phyloP scores from a whole-genome alignment of 2,888 invertebrate genomes.

The Latheticus oryzae region DNA sequence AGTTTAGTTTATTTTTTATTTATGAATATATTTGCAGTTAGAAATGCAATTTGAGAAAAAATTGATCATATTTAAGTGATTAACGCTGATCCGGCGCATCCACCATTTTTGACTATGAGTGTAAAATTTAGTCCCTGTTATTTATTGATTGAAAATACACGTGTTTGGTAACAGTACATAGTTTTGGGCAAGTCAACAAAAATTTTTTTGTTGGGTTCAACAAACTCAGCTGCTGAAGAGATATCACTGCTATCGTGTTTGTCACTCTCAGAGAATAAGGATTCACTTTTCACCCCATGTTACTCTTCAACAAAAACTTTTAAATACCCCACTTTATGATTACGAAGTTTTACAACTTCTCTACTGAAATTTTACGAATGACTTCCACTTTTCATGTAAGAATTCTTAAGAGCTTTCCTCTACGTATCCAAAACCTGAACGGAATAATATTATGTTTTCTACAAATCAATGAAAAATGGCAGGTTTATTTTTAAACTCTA shows the following conservation, averaged over 20 bases:
- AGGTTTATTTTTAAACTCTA: no score
- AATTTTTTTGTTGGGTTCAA: conserved; percentile 6
- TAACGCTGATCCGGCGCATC: conserved; percentile 17
- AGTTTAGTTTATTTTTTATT: no score
- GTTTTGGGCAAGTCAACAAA: no score
- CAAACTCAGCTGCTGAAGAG: conserved; percentile 6
- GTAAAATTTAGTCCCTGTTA: background rate
- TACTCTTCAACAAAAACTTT: conserved; percentile 16
- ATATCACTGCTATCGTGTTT: no score
- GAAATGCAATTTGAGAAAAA: no score
- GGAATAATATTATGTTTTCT: background rate
- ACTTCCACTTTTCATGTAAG: conserved; percentile 14
- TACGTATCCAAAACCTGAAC: conserved; percentile 2
- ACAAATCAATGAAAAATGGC: no score
- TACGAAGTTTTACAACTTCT: conserved; percentile 16
- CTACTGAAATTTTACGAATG: conserved; percentile 18
- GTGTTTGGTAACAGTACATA: no score
- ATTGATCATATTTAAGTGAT: no score
- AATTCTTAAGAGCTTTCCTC: conserved; percentile 8
- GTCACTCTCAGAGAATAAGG: conserved; percentile 14
- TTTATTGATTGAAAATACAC: no score
- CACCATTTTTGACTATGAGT: conserved; percentile 16
- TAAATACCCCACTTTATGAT: conserved; percentile 22
- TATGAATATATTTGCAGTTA: no score
- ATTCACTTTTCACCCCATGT: conserved; percentile 12